Conservation (phyloP, 2,888 invertebrate genomes). For the Thera obeliscata region DNA sequence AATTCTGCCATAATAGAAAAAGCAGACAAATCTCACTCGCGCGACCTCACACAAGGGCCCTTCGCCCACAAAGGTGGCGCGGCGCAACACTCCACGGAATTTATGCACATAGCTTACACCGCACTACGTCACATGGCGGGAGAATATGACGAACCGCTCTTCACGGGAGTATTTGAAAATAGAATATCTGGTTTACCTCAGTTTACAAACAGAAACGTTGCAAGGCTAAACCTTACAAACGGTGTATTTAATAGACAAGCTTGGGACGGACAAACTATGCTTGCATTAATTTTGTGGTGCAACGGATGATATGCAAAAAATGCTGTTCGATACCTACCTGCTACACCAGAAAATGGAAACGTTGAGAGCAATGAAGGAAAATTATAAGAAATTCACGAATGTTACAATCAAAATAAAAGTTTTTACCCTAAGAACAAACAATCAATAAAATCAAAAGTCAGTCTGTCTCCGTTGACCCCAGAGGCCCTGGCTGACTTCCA, state of each 20-base stretch:
- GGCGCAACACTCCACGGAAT: constrained; percentile 67
- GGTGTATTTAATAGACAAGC: neutral
- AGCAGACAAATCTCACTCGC: constrained; percentile 27
- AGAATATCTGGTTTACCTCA: constrained; percentile 15
- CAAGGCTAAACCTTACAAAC: neutral
- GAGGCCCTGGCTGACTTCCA: constrained; percentile 19
- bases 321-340: too few relatives aligned
- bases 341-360: too few relatives aligned
- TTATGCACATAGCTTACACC: constrained; percentile 80
- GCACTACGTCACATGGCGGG: constrained; percentile 62
- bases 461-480: constrained; percentile 37
- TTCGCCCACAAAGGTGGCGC: constrained; percentile 49
- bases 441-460: constrained; percentile 19
- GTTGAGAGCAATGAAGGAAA: neutral
- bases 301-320: too few relatives aligned
- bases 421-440: constrained; percentile 15
- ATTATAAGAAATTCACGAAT: neutral
- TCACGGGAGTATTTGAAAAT: constrained; percentile 16
- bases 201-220: neutral
- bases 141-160: constrained; percentile 45
- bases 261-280: too few relatives aligned
- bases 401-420: constrained; percentile 2
- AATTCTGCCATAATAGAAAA: constrained; percentile 23
- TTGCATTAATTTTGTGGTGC: too few relatives aligned
- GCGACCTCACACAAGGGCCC: constrained; percentile 26